phyloP scores from a whole-genome alignment of 2,797 vertebrate species.

The Kryptopterus vitreolus region DNA sequence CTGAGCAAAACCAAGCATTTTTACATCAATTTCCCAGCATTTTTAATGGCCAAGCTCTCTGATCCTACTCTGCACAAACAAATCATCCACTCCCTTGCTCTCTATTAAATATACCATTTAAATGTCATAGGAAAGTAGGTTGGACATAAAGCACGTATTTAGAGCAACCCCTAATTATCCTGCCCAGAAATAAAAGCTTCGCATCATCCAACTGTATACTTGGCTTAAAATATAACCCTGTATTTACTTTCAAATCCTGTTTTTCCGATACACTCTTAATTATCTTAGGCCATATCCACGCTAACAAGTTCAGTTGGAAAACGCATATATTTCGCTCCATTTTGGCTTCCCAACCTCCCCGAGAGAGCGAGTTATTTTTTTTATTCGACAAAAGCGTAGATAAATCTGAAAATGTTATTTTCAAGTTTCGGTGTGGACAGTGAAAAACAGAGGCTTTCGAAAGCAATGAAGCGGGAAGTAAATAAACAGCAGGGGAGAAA shows the following conservation, averaged over 20 bases:
- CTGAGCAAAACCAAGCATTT: not conserved
- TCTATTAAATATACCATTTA: not conserved
- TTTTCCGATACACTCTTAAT: not conserved
- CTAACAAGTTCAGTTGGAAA: too few species aligned
- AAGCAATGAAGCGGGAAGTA: too few species aligned
- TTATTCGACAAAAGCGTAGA: too few species aligned
- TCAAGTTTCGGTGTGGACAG: too few species aligned
- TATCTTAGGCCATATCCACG: too few species aligned
- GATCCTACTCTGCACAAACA: not conserved
- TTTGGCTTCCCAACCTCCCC: too few species aligned
- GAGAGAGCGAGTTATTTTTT: too few species aligned
- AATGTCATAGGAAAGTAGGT: not conserved
- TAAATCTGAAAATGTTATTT: too few species aligned
- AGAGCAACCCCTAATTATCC: not conserved
- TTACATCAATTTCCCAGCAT: not conserved
- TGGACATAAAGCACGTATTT: not conserved
- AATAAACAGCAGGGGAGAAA: too few species aligned
- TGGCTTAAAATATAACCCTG: not conserved
- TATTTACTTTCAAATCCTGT: not conserved
- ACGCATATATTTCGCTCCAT: too few species aligned
- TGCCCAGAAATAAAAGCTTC: not conserved
- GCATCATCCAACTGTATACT: not conserved
- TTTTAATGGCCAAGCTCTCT: not conserved
- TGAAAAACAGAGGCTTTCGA: too few species aligned
- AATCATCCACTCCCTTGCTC: not conserved